Conservation (phyloP, 2,888 invertebrate species). For the Sminthurides aquaticus region DNA sequence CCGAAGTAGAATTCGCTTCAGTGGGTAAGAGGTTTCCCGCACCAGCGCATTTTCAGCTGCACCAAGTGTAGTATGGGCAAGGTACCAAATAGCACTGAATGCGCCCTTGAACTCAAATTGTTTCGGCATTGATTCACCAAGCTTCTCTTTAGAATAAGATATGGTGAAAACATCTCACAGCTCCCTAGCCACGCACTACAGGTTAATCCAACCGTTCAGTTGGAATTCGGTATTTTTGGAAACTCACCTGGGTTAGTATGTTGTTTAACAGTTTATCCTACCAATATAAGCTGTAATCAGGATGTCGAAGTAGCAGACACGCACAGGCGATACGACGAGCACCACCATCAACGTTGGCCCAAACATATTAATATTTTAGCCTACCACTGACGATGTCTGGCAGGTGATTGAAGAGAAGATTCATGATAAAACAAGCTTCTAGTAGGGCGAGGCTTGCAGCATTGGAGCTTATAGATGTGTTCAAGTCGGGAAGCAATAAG, state of each 20-base stretch:
- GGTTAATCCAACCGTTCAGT: no score
- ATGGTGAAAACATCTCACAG: no score
- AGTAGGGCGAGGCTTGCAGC: not conserved
- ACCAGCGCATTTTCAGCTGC: no score
- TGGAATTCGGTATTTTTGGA: no score
- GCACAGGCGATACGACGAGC: constrained; percentile 8
- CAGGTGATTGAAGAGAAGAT: not conserved
- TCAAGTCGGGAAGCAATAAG: constrained; percentile 13
- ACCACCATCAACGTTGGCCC: constrained; percentile 3
- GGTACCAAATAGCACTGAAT: no score
- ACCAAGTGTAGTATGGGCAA: no score
- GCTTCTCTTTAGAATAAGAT: no score
- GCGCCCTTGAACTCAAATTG: no score
- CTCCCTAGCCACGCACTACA: no score
- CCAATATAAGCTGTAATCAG: constrained; percentile 5
- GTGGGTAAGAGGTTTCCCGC: no score
- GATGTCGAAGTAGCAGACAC: constrained; percentile 1
- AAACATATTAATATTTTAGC: constrained; percentile 1
- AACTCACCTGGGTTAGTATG: constrained; percentile 2
- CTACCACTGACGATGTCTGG: not conserved
- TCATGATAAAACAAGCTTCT: not conserved
- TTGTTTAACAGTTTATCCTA: not conserved
- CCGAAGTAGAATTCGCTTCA: no score
- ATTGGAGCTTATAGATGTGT: constrained; percentile 6
- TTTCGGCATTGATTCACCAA: no score